A percentile compares a stretch with the other conserved stretches of the same genome.
phyloP scores from a whole-genome alignment of 1,140 invertebrate genomes.

The Sycophaga agraensis region DNA sequence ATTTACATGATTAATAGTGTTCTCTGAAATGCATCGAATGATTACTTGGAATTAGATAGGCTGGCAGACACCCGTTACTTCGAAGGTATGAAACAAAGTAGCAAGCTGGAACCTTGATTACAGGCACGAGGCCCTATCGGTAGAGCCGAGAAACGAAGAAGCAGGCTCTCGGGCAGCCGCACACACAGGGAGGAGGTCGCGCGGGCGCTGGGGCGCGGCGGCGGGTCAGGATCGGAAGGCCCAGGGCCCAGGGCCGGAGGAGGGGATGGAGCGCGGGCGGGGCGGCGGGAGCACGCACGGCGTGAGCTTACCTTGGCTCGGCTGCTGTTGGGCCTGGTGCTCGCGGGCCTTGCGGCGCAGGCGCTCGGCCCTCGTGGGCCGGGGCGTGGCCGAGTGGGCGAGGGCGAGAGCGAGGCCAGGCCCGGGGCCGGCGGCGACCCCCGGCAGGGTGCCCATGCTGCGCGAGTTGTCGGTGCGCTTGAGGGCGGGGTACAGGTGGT shows the following conservation, averaged over 20 bases:
- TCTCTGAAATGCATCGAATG: no score
- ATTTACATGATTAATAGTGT: no score
- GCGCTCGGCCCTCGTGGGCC: conserved; percentile 61
- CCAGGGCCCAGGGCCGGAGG: neutral
- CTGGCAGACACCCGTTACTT: no score
- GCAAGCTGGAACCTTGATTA: no score
- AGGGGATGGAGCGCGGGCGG: neutral
- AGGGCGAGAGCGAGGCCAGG: conserved; percentile 43
- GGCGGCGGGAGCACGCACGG: neutral
- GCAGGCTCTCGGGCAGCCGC: no score
- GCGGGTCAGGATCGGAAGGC: neutral
- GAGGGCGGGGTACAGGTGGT: conserved; percentile 47
- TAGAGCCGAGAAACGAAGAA: no score
- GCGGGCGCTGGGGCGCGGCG: no score
- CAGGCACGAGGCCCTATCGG: no score
- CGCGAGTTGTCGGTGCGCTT: conserved; percentile 57
- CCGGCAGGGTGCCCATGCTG: conserved; percentile 60
- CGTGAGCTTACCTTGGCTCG: neutral
- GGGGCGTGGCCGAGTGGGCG: conserved; percentile 50
- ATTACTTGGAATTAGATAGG: no score
- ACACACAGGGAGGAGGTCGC: no score
- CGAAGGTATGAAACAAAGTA: no score
- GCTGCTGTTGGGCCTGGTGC: conserved; percentile 38
- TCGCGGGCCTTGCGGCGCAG: conserved; percentile 59
- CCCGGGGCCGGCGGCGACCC: conserved; percentile 43